Evolutionary conservation across 1,140 invertebrate genomes (phyloP), one percentile per base, ranked within the genome.

Genomic region (Drosophila sucinea): DNA sequence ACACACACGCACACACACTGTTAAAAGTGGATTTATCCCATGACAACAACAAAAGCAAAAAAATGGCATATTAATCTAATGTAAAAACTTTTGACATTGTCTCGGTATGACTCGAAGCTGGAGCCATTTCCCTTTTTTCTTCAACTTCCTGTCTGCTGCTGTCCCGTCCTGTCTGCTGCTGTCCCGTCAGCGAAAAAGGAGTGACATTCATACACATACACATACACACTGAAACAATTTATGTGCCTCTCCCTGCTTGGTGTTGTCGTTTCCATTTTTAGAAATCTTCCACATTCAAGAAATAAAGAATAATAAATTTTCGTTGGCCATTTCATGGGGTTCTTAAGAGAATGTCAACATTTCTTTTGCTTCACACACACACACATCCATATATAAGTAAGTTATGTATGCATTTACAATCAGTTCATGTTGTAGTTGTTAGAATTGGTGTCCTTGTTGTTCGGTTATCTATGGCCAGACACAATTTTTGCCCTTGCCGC

Each of bases 51-150:
- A 51, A 51, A 27, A 68, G 6, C 56, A 66, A 65, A 29, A 58
- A 67, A 60, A 73, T 74, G 69, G 61, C 79, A 77, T 77, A 87
- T 87, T 89, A 80, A 87, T 87, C 79, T 80, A 83, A 71, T 70
- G 79, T 69, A 82, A 82, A 17, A 86, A 82, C 83, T 87, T 87
- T 81, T 77, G 83, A 79, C 83, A 79, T 79, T 82, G 82, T 79
- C 83, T 71, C 79, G 72, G 75, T 74, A 38, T 60, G 75, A 51
- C 76, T 83, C 77, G 64, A 77, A 63, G 67, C 64, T 47, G 44
- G 44, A 57, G 66, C 60, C 57, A 74, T 80, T 77, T 89, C 73
- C 83, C 72, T 80, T 73, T 62, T 10, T 7, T 6, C 23, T 47
- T 23, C 6, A 25, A 4, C 40, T 17, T 56, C 54, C 54, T 68